Conservation (phyloP, 2,888 invertebrate species). For the Spatulosminthurus flaviceps region DNA sequence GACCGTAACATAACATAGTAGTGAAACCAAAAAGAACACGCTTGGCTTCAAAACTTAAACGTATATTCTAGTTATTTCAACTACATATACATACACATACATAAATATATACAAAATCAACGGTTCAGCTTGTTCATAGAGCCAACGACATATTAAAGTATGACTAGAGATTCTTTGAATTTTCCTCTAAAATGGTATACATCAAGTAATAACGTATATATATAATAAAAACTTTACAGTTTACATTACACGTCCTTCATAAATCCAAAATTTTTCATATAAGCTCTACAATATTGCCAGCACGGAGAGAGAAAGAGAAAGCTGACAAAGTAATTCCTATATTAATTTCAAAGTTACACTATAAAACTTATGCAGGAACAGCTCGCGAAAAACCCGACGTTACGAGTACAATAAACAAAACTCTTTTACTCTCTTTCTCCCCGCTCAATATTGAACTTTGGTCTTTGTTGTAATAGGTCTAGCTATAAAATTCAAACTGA, state of each 20-base stretch:
- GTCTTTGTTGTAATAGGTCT: slow-evolving; percentile 2
- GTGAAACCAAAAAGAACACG: background rate
- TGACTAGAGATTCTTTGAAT: too few species aligned
- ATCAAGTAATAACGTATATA: background rate
- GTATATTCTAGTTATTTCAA: too few species aligned
- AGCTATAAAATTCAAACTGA: background rate
- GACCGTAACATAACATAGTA: background rate
- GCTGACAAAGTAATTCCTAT: slow-evolving; percentile 13
- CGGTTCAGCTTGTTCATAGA: too few species aligned
- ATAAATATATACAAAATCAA: too few species aligned
- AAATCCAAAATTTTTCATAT: slow-evolving; percentile 6
- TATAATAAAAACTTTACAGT: slow-evolving; percentile 8
- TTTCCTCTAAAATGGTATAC: too few species aligned
- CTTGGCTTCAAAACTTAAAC: too few species aligned
- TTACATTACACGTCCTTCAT: slow-evolving; percentile 13
- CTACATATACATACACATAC: too few species aligned
- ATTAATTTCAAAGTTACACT: slow-evolving; percentile 18
- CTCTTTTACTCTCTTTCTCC: background rate
- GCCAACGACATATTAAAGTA: too few species aligned
- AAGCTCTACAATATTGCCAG: background rate
- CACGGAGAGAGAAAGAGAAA: background rate
- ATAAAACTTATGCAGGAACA: slow-evolving; percentile 1
- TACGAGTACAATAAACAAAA: background rate
- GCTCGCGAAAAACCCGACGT: background rate
- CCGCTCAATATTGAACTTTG: slow-evolving; percentile 18